Percentiles rank a stretch among this genome's conserved stretches.
These are phyloP conservation scores for Unio pictorum DNA, from an alignment of 2,888 invertebrate genomes.

Conservation along the genomic window DNA sequence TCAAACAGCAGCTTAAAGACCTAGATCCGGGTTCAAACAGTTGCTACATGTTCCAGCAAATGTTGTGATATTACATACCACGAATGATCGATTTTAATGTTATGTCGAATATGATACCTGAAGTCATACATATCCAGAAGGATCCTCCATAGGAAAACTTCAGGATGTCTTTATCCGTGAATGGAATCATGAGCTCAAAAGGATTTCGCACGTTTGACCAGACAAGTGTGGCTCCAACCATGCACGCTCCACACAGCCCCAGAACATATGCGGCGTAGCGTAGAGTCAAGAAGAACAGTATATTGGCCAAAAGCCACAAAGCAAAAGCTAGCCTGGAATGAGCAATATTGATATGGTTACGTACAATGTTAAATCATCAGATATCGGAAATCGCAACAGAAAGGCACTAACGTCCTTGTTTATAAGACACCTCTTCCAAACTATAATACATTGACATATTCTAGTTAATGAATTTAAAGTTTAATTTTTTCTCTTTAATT, in stretches of 20 bases:
- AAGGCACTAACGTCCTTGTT: too few species aligned
- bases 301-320: slow-evolving; percentile 75
- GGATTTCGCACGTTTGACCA: slow-evolving; percentile 75
- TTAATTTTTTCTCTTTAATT: too few species aligned
- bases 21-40: too few species aligned
- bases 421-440: too few species aligned
- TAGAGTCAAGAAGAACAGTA: slow-evolving; percentile 75
- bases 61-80: too few species aligned
- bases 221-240: slow-evolving; percentile 74
- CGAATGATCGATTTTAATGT: too few species aligned
- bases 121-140: slow-evolving; percentile 74
- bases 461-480: too few species aligned
- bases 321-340: slow-evolving; percentile 74
- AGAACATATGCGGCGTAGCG: slow-evolving; percentile 75
- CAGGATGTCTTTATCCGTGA: slow-evolving; percentile 71
- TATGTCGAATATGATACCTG: slow-evolving; percentile 67
- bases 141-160: slow-evolving; percentile 73
- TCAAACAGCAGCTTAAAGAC: too few species aligned
- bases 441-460: too few species aligned
- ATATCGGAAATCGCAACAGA: too few species aligned
- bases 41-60: too few species aligned
- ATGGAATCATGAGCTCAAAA: slow-evolving; percentile 74
- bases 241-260: slow-evolving; percentile 73
- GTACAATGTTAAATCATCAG: too few species aligned
- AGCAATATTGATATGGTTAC: not conserved